Conservation (phyloP, 92 coral and sea anemone species). For the Paragorgia papillata region DNA sequence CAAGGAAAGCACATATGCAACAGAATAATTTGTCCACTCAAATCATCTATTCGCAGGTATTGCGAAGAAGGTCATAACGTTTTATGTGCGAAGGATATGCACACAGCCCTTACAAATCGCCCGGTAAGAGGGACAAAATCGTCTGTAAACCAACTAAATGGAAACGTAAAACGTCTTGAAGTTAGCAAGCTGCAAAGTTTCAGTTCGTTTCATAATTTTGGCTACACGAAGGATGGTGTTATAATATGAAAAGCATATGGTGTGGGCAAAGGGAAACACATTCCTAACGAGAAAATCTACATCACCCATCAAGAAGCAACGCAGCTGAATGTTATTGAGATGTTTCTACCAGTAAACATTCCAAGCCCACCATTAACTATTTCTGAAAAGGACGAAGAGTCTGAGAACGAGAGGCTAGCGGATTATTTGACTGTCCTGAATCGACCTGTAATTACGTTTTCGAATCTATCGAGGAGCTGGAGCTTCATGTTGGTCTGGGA, state of each 20-base stretch:
- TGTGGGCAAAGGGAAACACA: constrained; percentile 50
- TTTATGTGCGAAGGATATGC: constrained; percentile 54
- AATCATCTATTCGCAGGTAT: not conserved
- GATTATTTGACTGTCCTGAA: constrained; percentile 55
- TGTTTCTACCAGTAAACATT: constrained; percentile 19
- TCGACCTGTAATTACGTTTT: constrained; percentile 49
- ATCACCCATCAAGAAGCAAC: constrained; percentile 46
- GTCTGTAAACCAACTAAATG: constrained; percentile 37
- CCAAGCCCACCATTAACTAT: not conserved
- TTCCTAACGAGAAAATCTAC: constrained; percentile 8
- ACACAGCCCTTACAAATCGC: constrained; percentile 44
- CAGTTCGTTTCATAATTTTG: constrained; percentile 54
- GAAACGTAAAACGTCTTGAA: constrained; percentile 12
- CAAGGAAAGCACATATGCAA: constrained; percentile 9
- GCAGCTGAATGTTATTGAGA: constrained; percentile 32
- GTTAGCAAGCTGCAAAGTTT: constrained; percentile 56
- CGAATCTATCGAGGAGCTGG: constrained; percentile 48
- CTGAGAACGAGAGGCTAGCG: not conserved
- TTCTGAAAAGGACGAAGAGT: constrained; percentile 41
- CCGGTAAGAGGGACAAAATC: constrained; percentile 64
- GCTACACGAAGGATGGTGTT: constrained; percentile 23
- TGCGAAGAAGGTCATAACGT: constrained; percentile 64
- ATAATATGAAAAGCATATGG: constrained; percentile 55
- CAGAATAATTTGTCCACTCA: constrained; percentile 10
- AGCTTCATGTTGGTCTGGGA: constrained; percentile 59